Evolutionary conservation across 1,140 invertebrate genomes (phyloP), one percentile per base, ranked within the genome.

Genomic region (Lasioglossum baleicum): DNA sequence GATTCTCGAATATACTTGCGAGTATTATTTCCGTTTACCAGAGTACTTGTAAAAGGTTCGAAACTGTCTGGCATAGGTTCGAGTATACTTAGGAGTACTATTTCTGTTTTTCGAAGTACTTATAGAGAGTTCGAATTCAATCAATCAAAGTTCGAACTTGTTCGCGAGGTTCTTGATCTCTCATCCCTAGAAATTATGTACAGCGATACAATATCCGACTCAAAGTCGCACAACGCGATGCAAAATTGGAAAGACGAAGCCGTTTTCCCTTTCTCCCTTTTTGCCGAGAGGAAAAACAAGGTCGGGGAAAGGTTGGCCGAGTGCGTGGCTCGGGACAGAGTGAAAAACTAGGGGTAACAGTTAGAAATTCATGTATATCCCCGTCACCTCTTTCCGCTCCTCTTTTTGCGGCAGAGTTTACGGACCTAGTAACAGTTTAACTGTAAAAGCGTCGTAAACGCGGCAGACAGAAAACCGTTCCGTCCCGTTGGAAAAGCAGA

Each of bases 391-490:
- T 70, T 58, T 56, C 20, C 7, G 26, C 8, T 10, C 31, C 2
- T 20, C 4, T 42, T 63, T 72, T 26, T 68, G 4, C 42, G 5
- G 44, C 20, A 0, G n/a, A 20, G 5, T 35, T 35, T 35, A 2
- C 35, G 35, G 35, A 35, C 35, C 51, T 66, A 42, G 11, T 20
- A 31, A 31, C 31, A 66, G 35, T 40, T 61, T 85, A 84, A 88
- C 86, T 81, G 84, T 85, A 80, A 85, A 87, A 82, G 75, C 78
- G 71, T 71, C 86, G 69, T 83, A 87, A 87, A 88, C 26, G 20
- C 65, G 53, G 4, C 2, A 35, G 11, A 42, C n/a, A 11, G 10
- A 31, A 20, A 53, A n/a, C 13, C 17, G 63, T 75, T 13, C 44
- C 53, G 63, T n/a, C 13, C 70, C 15, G 0, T 2, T 5, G 20